phyloP scores from a whole-genome alignment of 2,113 vertebrate genomes.

The Mesocricetus auratus region DNA sequence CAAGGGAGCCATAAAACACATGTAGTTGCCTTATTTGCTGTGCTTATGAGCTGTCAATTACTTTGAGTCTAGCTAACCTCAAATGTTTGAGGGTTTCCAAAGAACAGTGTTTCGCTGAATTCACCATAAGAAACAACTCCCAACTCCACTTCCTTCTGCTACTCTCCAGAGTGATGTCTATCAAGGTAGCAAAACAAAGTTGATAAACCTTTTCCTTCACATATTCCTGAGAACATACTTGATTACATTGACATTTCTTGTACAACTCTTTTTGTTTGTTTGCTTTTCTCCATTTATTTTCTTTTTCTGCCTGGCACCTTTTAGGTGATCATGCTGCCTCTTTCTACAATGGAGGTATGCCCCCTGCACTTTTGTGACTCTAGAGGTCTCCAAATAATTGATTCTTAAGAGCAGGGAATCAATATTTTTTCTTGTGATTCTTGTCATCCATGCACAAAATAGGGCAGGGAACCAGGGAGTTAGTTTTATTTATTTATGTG shows the following conservation, averaged over 20 bases:
- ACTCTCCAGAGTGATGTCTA: neutral
- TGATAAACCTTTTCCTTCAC: neutral
- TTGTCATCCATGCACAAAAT: neutral
- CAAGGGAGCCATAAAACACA: neutral
- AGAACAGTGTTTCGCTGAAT: neutral
- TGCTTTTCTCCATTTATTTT: accelerated
- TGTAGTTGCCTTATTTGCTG: conserved; percentile 21
- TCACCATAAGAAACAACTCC: neutral
- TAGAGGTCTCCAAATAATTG: neutral
- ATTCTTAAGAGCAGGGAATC: neutral
- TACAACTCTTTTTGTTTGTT: neutral
- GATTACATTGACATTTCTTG: neutral
- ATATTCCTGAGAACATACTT: neutral
- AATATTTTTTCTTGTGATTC: neutral
- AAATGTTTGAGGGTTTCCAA: conserved; percentile 28
- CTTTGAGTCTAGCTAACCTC: conserved; percentile 39
- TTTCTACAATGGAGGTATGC: neutral
- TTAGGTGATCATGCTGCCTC: neutral
- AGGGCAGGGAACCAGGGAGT: too few relatives aligned
- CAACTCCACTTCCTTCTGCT: conserved; percentile 2
- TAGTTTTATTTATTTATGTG: neutral
- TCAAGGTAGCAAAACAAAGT: neutral
- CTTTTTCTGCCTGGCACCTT: neutral
- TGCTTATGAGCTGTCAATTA: conserved; percentile 21
- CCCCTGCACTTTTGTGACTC: neutral